Base-by-base conservation (phyloP, 37 sponge, comb jelly and placozoan species). In the Halisarca cf. caerulea region DNA sequence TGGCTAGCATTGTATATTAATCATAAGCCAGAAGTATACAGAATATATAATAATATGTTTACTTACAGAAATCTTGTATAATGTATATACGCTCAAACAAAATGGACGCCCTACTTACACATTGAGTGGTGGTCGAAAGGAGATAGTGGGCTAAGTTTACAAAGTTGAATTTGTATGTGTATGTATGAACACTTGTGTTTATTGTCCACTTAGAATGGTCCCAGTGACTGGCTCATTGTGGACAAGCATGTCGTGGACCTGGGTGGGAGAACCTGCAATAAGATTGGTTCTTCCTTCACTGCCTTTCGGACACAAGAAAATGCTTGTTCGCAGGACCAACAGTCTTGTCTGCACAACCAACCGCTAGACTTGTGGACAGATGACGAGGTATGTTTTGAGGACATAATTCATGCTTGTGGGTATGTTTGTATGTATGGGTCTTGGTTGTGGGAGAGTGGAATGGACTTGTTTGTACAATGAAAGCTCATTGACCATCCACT, bases 141-240 rank as follows among this genome's bases (percentile, higher is more conserved):
- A n/a, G n/a, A n/a, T n/a, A n/a, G n/a, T n/a, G n/a, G n/a, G n/a
- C n/a, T n/a, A 62, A 39, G 41, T 30, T 71, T 32, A 71, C 7
- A 32, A 18, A 66, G 28, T 37, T 71, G 23, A 20, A 8, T 71
- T 37, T 71, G 37, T 71, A 23, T 41, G 77, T 69, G 37, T 44
- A n/a, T 36, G 7, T 5, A n/a, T 40, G 6, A 20, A 7, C 20
- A n/a, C n/a, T n/a, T n/a, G n/a, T n/a, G n/a, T n/a, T n/a, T n/a
- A n/a, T n/a, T n/a, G n/a, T n/a, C 25, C 32, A 20, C 83, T 0
- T 54, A 90, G 90, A 88, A 88, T 88, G 94, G 91, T 38, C 83
- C 91, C 20, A 20, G 38, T 43, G 88, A 90, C 61, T 93, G 94
- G 94, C 27, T 93, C 24, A 77, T 93, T 17, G 85, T 90, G 21